Conservation (phyloP, 2,888 invertebrate species). For the Phasia obesa region DNA sequence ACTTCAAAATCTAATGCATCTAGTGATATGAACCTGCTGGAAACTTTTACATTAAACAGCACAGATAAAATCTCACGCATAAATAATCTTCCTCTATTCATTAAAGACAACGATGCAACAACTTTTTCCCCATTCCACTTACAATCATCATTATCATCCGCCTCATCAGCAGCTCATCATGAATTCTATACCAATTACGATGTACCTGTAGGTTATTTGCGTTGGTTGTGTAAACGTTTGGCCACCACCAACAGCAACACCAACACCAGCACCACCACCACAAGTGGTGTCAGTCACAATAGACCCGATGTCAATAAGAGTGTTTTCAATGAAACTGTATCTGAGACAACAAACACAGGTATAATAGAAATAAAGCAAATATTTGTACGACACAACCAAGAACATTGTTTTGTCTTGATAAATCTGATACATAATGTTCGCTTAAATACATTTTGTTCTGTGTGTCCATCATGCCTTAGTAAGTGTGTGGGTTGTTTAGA, state of each 20-base stretch:
- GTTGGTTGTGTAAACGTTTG: conserved; percentile 63
- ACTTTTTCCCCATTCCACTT: not conserved
- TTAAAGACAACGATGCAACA: not conserved
- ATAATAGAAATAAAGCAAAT: conserved; percentile 3
- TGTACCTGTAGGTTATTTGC: conserved; percentile 58
- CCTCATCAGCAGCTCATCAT: conserved; percentile 2
- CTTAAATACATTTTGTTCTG: not conserved
- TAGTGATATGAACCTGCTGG: not conserved
- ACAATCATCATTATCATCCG: conserved; percentile 4
- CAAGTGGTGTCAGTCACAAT: conserved; percentile 1
- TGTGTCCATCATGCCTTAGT: too few species aligned
- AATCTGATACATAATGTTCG: not conserved
- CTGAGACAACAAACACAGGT: conserved; percentile 30
- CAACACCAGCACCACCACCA: too few species aligned
- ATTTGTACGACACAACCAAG: not conserved
- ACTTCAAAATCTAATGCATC: not conserved
- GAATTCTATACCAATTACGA: conserved; percentile 56
- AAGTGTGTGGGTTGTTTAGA: not conserved
- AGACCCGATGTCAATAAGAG: conserved; percentile 11
- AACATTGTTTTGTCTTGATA: not conserved
- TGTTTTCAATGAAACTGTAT: conserved; percentile 11
- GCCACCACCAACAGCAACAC: not conserved
- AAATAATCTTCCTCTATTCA: not conserved
- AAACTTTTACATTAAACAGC: not conserved
- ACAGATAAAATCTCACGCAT: not conserved